These are phyloP conservation scores for Mythimna loreyi DNA, from an alignment of 2,888 invertebrate species.

Conservation along the genomic window DNA sequence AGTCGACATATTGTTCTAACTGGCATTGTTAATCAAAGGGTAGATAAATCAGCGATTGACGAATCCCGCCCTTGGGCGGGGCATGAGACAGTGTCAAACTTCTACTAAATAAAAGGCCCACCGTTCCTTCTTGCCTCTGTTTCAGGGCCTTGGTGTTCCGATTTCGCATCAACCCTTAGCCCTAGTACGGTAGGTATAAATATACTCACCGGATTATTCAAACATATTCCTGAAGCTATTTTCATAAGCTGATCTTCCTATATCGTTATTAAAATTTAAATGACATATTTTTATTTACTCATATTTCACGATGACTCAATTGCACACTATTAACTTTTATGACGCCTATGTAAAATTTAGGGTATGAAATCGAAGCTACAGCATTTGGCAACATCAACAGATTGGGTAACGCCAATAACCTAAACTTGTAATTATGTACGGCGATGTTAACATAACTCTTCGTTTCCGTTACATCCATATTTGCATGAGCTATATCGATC, in stretches of 20 bases:
- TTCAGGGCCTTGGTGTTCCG: too few species aligned
- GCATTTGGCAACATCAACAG: conserved; percentile 47
- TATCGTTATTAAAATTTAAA: not conserved
- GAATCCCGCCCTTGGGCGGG: too few species aligned
- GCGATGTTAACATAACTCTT: conserved; percentile 45
- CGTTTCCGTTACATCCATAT: conserved; percentile 59
- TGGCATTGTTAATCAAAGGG: too few species aligned
- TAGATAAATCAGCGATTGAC: too few species aligned
- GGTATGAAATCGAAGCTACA: conserved; percentile 45
- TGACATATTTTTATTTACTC: conserved; percentile 1
- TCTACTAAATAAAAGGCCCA: too few species aligned
- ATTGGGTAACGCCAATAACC: conserved; percentile 49
- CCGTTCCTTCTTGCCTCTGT: too few species aligned
- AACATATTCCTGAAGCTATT: not conserved
- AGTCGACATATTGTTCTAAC: too few species aligned
- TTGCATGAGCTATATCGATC: conserved; percentile 58
- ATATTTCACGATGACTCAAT: conserved; percentile 35
- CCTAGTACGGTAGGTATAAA: too few species aligned
- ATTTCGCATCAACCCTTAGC: too few species aligned
- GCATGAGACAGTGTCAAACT: too few species aligned
- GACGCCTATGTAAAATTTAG: conserved; percentile 49
- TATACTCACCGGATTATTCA: not conserved
- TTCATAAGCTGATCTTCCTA: not conserved
- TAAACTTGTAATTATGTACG: conserved; percentile 47
- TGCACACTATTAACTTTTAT: conserved; percentile 42